Evolutionary conservation across 1,140 invertebrate species (phyloP).

Genomic region (Periplaneta americana): DNA sequence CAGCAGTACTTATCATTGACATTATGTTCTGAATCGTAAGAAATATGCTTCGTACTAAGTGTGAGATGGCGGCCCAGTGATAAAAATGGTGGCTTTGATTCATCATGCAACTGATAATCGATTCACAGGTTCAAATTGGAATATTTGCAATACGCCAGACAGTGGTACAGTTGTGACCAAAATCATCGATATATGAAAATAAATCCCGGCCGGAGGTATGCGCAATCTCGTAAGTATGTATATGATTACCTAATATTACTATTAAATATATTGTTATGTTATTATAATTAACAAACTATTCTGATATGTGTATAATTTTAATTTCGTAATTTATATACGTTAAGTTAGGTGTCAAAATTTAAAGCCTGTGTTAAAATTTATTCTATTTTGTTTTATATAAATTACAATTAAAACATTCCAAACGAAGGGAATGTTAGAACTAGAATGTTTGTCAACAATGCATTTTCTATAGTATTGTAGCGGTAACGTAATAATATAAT

Average conservation of each 20-base stretch:
- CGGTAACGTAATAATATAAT: too few species aligned
- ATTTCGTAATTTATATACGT: too few species aligned
- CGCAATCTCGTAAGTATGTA: not conserved
- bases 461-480: too few species aligned
- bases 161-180: not conserved
- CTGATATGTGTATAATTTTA: too few species aligned
- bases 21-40: not conserved
- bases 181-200: not conserved
- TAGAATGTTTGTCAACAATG: too few species aligned
- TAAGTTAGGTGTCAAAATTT: too few species aligned
- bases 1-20: not conserved
- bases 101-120: not conserved
- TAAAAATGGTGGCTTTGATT: not conserved
- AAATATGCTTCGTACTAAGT: not conserved
- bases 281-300: too few species aligned
- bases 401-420: too few species aligned
- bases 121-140: not conserved
- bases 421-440: too few species aligned
- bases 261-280: not conserved
- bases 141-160: not conserved
- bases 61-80: not conserved
- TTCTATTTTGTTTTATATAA: too few species aligned
- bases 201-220: not conserved
- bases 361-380: too few species aligned
- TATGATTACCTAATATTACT: not conserved